Base-by-base conservation (phyloP, 2,797 vertebrate species). In the Philypnodon macrostomus region DNA sequence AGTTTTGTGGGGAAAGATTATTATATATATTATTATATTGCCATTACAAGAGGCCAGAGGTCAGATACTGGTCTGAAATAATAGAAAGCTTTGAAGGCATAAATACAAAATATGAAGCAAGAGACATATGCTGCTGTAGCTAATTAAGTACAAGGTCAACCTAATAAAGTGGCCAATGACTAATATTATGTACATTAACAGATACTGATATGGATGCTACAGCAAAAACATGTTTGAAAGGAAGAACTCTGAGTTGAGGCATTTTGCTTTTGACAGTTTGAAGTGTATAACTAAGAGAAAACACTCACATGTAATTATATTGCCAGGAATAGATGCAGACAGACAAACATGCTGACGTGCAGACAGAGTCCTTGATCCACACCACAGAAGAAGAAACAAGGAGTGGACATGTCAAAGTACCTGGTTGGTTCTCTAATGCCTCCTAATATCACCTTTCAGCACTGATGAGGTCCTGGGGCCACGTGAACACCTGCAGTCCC, bases 401-500 rank as follows among this genome's bases (percentile, higher is more conserved):
- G 53, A 52, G 45, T 37, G 58, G 72, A 73, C 73, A 53, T 57
- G 48, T 72, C 70, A 77, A 76, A 77, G 59, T 76, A 67, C 68
- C 73, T 69, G 80, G 65, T 53, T 39, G 1, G 12, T 62, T 79
- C 57, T 55, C 65, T 84, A 81, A 85, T 76, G 52, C 77, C 74
- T 53, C 37, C 58, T 79, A 81, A 84, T 85, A 74, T 83, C 77
- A 84, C 68, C 82, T 84, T 84, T 87, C 84, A 81, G 67, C 42
- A 30, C 58, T 31, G 58, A 73, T 69, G 67, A 77, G 53, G 51
- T 70, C 75, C 58, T 48, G 33, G n/a, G 78, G 81, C 48, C 50
- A 57, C 75, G 19, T n/a, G 70, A 77, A 88, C 85, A 88, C 83
- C 84, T 88, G 86, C 62, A 83, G 54, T 60, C 58, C 71, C 72